A percentile compares a stretch with the other conserved stretches of the same genome.
Conservation (phyloP, 2,113 vertebrate genomes). For the Oryzias curvinotus region DNA sequence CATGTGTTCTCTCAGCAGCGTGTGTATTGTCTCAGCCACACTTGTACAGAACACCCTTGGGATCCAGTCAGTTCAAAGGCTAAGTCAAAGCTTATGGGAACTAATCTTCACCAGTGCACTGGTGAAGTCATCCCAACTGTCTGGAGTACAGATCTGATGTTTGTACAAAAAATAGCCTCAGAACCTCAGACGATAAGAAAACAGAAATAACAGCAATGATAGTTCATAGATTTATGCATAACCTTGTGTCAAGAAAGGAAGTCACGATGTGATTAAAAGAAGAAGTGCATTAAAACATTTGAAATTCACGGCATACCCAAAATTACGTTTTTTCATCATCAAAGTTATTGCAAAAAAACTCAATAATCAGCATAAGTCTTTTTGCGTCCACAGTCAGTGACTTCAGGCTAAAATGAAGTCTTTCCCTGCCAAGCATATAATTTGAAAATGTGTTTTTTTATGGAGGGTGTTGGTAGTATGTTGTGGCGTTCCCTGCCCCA, state of each 20-base stretch:
- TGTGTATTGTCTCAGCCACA: slow-evolving; percentile 22
- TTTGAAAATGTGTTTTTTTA: neutral
- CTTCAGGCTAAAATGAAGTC: neutral
- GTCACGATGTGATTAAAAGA: too few species aligned
- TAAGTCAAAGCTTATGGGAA: slow-evolving; percentile 76
- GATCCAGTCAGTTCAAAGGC: slow-evolving; percentile 49
- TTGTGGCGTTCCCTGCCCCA: too few species aligned
- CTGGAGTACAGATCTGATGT: slow-evolving; percentile 28
- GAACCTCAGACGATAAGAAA: slow-evolving; percentile 6
- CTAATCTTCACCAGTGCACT: slow-evolving; percentile 54
- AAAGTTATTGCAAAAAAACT: too few species aligned
- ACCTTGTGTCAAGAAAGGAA: too few species aligned
- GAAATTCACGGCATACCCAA: too few species aligned
- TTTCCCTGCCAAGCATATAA: neutral
- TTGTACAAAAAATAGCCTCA: slow-evolving; percentile 26
- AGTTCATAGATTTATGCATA: too few species aligned
- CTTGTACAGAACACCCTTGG: slow-evolving; percentile 38
- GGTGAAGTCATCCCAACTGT: slow-evolving; percentile 41
- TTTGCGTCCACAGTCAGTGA: too few species aligned
- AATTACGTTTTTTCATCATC: too few species aligned
- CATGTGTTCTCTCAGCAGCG: slow-evolving; percentile 22
- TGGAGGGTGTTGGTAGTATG: too few species aligned
- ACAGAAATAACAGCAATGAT: slow-evolving; percentile 10
- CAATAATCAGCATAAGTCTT: too few species aligned
- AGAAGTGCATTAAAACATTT: too few species aligned